These are phyloP conservation scores for Leiothrix lutea DNA, from an alignment of 2,113 vertebrate species.

Conservation along the genomic window DNA sequence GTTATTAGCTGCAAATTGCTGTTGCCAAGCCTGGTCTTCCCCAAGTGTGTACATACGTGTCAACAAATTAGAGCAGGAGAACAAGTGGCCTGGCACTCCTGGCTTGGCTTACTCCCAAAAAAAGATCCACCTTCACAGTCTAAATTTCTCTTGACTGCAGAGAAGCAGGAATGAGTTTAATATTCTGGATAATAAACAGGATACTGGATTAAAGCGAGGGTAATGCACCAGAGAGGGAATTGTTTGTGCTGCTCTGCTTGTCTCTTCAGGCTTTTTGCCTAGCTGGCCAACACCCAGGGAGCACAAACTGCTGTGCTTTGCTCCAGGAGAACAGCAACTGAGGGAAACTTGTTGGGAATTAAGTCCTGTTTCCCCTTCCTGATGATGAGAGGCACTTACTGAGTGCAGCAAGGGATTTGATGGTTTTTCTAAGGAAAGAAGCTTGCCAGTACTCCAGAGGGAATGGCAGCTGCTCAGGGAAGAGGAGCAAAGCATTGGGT, in stretches of 20 bases:
- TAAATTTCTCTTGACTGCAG: not conserved
- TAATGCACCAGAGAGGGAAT: not conserved
- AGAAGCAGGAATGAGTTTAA: not conserved
- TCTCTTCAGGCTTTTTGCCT: constrained; percentile 9
- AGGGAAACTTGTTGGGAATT: not conserved
- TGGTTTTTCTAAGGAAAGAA: not conserved
- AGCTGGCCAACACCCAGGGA: not conserved
- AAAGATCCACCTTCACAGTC: not conserved
- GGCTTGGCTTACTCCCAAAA: not conserved
- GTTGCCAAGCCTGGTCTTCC: not conserved
- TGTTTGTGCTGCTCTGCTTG: not conserved
- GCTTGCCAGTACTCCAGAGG: not conserved
- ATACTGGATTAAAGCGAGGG: not conserved
- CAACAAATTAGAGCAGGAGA: not conserved
- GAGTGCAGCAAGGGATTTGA: not conserved
- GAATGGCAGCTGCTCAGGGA: not conserved
- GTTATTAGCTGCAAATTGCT: not conserved
- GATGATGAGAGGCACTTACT: not conserved
- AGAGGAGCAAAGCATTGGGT: not conserved
- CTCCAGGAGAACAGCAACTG: not conserved
- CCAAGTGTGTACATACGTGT: fast-evolving
- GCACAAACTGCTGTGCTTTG: not conserved
- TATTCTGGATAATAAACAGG: not conserved
- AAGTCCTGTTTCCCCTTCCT: not conserved
- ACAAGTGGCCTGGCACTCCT: not conserved